phyloP scores from a whole-genome alignment of 2,113 vertebrate species.

The Passer domesticus region DNA sequence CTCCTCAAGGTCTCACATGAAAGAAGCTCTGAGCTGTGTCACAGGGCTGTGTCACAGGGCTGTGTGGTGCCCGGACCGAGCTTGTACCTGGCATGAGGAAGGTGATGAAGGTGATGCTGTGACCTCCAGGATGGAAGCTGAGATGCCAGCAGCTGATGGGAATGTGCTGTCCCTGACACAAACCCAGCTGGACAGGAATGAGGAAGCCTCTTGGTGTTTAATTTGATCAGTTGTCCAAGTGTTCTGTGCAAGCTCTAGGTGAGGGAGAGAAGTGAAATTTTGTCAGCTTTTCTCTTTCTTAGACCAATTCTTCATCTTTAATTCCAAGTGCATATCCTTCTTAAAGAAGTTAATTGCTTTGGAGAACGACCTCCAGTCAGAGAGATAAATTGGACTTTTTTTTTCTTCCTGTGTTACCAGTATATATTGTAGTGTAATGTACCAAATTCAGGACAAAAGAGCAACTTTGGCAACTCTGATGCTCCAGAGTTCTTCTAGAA shows the following conservation, averaged over 20 bases:
- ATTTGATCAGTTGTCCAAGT: background rate
- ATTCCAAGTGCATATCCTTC: background rate
- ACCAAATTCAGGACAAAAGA: background rate
- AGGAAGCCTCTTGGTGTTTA: background rate
- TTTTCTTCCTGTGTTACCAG: background rate
- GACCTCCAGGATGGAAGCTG: background rate
- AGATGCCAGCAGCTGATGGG: background rate
- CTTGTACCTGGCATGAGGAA: no score
- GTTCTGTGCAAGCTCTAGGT: background rate
- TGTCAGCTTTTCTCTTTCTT: background rate
- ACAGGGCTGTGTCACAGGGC: background rate
- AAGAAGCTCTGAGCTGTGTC: background rate
- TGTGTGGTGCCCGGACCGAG: accelerated
- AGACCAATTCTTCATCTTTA: background rate
- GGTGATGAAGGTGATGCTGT: background rate
- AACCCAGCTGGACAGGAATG: background rate
- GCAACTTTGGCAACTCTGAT: background rate
- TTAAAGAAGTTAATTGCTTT: constrained; percentile 12
- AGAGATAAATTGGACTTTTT: background rate
- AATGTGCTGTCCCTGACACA: background rate
- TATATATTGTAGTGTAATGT: background rate
- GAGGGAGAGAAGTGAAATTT: background rate
- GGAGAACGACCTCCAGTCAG: background rate
- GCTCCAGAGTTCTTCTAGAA: background rate
- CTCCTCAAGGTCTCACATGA: background rate